phyloP scores from a whole-genome alignment of 2,888 invertebrate species.

The Disparrhopalites patrizii region DNA sequence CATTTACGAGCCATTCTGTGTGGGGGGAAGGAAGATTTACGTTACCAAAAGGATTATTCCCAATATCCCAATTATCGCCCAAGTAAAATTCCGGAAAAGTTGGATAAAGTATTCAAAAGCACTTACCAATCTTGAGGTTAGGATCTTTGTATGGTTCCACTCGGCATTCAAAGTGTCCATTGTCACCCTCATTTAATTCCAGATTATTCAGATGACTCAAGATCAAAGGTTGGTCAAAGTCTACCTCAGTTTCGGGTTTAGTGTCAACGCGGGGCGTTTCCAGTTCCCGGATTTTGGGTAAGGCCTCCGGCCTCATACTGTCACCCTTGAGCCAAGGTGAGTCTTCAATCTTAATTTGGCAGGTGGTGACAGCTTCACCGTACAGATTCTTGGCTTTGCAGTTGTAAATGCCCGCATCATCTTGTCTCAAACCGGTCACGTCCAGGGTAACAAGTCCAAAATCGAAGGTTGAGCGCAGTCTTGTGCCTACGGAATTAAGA shows the following conservation, averaged over 20 bases:
- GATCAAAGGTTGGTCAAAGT: conserved; percentile 87
- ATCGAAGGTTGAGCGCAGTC: conserved; percentile 77
- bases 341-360: conserved; percentile 76
- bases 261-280: conserved; percentile 71
- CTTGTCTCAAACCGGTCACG: conserved; percentile 77
- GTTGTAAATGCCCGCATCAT: conserved; percentile 89
- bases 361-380: conserved; percentile 91
- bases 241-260: conserved; percentile 66
- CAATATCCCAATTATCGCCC: too few relatives aligned
- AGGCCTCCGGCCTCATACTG: conserved; percentile 77
- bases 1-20: conserved; percentile 21
- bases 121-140: conserved; percentile 65
- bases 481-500: conserved; percentile 3
- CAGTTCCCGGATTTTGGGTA: conserved; percentile 77
- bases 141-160: conserved; percentile 89
- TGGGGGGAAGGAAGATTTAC: neutral
- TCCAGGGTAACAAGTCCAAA: conserved; percentile 93
- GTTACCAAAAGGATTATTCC: too few relatives aligned
- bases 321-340: conserved; percentile 79
- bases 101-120: too few relatives aligned
- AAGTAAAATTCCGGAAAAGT: too few relatives aligned
- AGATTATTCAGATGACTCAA: conserved; percentile 87
- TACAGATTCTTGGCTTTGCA: conserved; percentile 81
- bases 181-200: conserved; percentile 88
- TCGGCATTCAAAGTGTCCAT: conserved; percentile 89